Conservation (phyloP, 30 jellyfish, hydroid and myxozoan genomes). For the Catostylus mosaicus region DNA sequence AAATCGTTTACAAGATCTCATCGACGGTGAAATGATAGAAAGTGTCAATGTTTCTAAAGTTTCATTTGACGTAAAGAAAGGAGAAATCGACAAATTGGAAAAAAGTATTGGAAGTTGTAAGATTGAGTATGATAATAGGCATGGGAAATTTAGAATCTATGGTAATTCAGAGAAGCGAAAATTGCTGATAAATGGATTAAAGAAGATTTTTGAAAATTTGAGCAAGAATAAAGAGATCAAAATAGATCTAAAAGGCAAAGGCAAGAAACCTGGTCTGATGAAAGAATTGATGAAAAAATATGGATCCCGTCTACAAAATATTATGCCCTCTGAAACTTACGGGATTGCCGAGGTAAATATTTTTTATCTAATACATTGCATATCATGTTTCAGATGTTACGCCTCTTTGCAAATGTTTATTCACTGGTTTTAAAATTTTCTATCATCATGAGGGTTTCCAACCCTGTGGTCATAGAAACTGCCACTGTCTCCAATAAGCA, state of each 20-base stretch:
- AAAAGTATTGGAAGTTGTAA: not conserved
- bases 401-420: too few relatives aligned
- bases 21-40: conserved; percentile 9
- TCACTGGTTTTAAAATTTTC: too few relatives aligned
- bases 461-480: too few relatives aligned
- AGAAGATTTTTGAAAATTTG: not conserved
- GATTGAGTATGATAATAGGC: conserved; percentile 25
- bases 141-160: conserved; percentile 1
- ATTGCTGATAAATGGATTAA: conserved; percentile 1
- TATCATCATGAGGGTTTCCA: too few relatives aligned
- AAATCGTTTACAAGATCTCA: conserved; percentile 13
- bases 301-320: conserved; percentile 20
- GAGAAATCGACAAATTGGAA: not conserved
- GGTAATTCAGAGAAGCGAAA: conserved; percentile 23
- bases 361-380: not conserved
- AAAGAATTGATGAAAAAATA: conserved; percentile 22
- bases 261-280: conserved; percentile 26
- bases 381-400: too few relatives aligned
- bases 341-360: conserved; percentile 13
- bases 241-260: conserved; percentile 19
- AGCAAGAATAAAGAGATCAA: not conserved
- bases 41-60: not conserved
- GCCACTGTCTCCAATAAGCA: too few relatives aligned
- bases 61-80: not conserved
- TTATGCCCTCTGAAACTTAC: conserved; percentile 5